phyloP scores from a whole-genome alignment of 35 echinoderm and acorn worm species.

The Ptychodera flava region DNA sequence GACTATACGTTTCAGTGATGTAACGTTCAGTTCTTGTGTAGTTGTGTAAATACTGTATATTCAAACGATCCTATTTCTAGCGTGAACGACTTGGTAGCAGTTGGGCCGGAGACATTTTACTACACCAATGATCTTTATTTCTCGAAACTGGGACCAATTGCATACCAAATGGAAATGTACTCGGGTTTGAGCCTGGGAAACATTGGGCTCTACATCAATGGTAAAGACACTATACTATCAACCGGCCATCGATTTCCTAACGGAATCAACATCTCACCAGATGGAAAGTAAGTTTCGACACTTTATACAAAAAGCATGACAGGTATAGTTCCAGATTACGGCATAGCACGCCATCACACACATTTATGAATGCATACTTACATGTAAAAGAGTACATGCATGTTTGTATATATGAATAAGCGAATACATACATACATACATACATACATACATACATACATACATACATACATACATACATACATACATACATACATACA shows the following conservation, averaged over 20 bases:
- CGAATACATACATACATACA: not conserved
- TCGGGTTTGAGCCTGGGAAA: not conserved
- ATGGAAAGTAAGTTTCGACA: slow-evolving; percentile 20
- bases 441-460: not conserved
- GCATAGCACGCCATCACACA: too few species aligned
- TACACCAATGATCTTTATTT: slow-evolving; percentile 9
- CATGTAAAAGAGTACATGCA: not conserved
- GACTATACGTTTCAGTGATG: too few species aligned
- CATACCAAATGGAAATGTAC: not conserved
- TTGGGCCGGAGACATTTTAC: slow-evolving; percentile 18
- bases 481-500: not conserved
- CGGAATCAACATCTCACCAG: slow-evolving; percentile 14
- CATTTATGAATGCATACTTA: too few species aligned
- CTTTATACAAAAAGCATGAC: too few species aligned
- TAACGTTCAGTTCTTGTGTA: too few species aligned
- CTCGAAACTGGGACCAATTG: not conserved
- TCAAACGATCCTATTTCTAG: too few species aligned
- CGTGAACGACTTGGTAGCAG: slow-evolving; percentile 4
- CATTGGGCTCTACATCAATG: not conserved
- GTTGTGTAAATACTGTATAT: too few species aligned
- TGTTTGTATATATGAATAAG: not conserved
- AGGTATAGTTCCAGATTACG: too few species aligned
- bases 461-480: not conserved
- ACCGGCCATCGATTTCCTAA: not conserved
- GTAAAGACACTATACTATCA: not conserved